Conservation (phyloP, 2,888 invertebrate species). For the Acleris emargana region DNA sequence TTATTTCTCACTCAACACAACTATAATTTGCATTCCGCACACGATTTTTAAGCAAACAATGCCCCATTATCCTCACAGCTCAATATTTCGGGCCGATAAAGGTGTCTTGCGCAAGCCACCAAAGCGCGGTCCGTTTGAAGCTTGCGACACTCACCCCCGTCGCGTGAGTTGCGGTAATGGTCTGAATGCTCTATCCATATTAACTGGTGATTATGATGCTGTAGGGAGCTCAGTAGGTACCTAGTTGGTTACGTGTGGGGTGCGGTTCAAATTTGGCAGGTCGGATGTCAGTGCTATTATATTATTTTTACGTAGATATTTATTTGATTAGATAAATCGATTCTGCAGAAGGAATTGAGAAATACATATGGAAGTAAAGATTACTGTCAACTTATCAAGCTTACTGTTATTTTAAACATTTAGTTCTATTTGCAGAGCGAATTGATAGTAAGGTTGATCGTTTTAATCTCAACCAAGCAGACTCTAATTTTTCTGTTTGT, state of each 20-base stretch:
- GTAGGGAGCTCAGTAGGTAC: neutral
- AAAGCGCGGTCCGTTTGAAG: slow-evolving; percentile 20
- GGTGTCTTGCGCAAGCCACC: slow-evolving; percentile 7
- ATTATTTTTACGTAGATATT: no score
- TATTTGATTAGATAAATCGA: no score
- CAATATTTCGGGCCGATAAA: slow-evolving; percentile 18
- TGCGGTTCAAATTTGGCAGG: neutral
- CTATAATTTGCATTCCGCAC: slow-evolving; percentile 4
- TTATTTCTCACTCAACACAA: neutral
- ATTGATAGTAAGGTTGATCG: no score
- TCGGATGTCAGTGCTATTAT: neutral
- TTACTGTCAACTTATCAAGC: no score
- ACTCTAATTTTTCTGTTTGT: no score
- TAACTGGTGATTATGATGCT: slow-evolving; percentile 12
- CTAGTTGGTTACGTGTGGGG: neutral
- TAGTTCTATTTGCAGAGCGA: no score
- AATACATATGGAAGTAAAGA: no score
- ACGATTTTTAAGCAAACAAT: slow-evolving; percentile 21
- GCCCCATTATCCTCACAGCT: slow-evolving; percentile 26
- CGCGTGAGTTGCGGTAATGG: neutral
- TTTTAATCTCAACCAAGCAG: no score
- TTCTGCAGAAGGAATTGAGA: no score
- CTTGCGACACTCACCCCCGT: slow-evolving; percentile 20
- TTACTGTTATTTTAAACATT: no score
- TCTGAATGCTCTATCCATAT: slow-evolving; percentile 8